phyloP scores from a whole-genome alignment of 2,113 vertebrate genomes.

The Bos javanicus region DNA sequence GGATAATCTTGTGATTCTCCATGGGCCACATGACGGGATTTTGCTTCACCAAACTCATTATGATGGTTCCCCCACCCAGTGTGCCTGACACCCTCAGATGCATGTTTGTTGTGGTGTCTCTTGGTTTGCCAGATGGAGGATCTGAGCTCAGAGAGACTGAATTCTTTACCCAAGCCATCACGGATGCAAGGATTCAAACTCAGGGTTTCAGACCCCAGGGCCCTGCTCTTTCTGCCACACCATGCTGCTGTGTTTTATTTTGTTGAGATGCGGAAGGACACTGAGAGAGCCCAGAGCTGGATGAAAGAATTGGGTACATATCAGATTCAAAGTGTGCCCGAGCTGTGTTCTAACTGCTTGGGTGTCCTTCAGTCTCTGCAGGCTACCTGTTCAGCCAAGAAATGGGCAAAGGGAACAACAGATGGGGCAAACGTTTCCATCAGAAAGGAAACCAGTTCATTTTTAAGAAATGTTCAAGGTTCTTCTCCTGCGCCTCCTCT shows the following conservation, averaged over 20 bases:
- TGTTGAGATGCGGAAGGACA: background rate
- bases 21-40: background rate
- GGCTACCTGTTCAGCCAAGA: background rate
- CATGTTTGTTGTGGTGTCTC: background rate
- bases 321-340: rapidly evolving
- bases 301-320: rapidly evolving
- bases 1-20: background rate
- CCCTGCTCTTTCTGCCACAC: background rate
- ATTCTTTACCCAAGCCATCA: background rate
- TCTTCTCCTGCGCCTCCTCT: background rate
- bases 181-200: background rate
- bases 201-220: background rate
- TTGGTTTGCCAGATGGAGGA: background rate
- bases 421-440: background rate
- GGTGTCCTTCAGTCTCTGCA: background rate
- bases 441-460: background rate
- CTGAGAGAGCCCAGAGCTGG: background rate
- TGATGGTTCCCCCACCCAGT: background rate
- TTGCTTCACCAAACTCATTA: background rate
- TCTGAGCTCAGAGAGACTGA: background rate
- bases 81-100: background rate
- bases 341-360: rapidly evolving
- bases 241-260: background rate
- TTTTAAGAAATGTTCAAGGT: background rate
- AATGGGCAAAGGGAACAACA: too few species aligned